Evolutionary conservation across 1,140 invertebrate species (phyloP), one percentile per base, ranked within the genome.

Genomic region (Lucilia cuprina): DNA sequence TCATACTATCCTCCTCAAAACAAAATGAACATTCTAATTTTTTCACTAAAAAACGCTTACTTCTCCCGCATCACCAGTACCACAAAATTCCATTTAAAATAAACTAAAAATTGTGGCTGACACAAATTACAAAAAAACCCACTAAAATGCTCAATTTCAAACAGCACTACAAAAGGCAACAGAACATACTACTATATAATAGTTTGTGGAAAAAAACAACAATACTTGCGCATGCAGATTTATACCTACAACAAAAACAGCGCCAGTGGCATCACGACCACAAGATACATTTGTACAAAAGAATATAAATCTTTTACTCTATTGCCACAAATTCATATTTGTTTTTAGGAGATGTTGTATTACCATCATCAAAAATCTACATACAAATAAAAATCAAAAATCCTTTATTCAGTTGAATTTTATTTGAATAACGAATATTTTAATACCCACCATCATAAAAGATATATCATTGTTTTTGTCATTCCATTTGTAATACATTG

Each of bases 61-160:
- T 8, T 41, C 41, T 41, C 41, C 0, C 3, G 1, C 25, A 30
- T 3, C 25, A 30, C 41, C 41, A 5, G n/a, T 12, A 50, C 77
- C 77, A 49, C 41, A 80, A 21, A 49, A 80, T 80, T 80, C 19
- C 77, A 49, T 80, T 80, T 80, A 30, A 80, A 80, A 80, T 49
- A 49, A 80, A 80, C 77, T 49, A n/a, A 80, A 80, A 80, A 49
- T 25, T 80, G 77, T 50, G 77, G 77, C 77, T 80, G 77, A 80
- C 41, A 47, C 77, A 80, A 80, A 80, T 80, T 41, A 80, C 50
- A 30, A 30, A 30, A 3, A 30, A 49, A 49, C 41, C 77, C 4
- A 25, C 77, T 21, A 77, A 34, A 77, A 77, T 77, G 74, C 74
- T 77, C 74, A 77, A 77, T 77, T 77, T 34, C 74, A 21, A 77